phyloP scores from a whole-genome alignment of 2,797 vertebrate species.

The Hippocampus kuda region DNA sequence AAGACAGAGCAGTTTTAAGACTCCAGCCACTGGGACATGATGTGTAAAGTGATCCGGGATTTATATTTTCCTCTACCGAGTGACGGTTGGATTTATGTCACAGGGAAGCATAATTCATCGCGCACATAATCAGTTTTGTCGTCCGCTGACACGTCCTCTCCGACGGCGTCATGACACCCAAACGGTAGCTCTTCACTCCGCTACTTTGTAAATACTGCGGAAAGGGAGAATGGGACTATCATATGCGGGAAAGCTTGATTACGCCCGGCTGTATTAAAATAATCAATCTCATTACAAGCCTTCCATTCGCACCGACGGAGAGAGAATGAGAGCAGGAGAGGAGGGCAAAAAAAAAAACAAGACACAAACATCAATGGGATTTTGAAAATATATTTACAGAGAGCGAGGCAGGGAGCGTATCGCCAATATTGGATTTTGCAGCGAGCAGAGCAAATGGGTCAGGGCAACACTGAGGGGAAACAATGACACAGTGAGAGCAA shows the following conservation, averaged over 20 bases:
- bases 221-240: slow-evolving; percentile 13
- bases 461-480: slow-evolving; percentile 47
- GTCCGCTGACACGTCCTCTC: slow-evolving; percentile 45
- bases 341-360: slow-evolving; percentile 4
- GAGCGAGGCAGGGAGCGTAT: slow-evolving; percentile 51
- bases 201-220: slow-evolving; percentile 29
- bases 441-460: slow-evolving; percentile 57
- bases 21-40: slow-evolving; percentile 54
- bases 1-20: slow-evolving; percentile 56
- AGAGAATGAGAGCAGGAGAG: slow-evolving; percentile 1
- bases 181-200: slow-evolving; percentile 44
- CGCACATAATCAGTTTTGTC: slow-evolving; percentile 45
- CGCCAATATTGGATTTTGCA: slow-evolving; percentile 60
- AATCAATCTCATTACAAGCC: slow-evolving; percentile 62
- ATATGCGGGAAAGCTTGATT: slow-evolving; percentile 40
- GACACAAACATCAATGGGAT: slow-evolving; percentile 52
- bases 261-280: slow-evolving; percentile 49
- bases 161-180: slow-evolving; percentile 31
- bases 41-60: slow-evolving; percentile 53
- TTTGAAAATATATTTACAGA: slow-evolving; percentile 61
- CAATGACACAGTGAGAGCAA: slow-evolving; percentile 39
- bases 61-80: slow-evolving; percentile 64
- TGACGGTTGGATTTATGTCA: slow-evolving; percentile 66
- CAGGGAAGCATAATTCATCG: slow-evolving; percentile 61
- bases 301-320: slow-evolving; percentile 38